These are phyloP conservation scores for Natrix natrix DNA, from an alignment of 2,797 vertebrate species.

Conservation along the genomic window DNA sequence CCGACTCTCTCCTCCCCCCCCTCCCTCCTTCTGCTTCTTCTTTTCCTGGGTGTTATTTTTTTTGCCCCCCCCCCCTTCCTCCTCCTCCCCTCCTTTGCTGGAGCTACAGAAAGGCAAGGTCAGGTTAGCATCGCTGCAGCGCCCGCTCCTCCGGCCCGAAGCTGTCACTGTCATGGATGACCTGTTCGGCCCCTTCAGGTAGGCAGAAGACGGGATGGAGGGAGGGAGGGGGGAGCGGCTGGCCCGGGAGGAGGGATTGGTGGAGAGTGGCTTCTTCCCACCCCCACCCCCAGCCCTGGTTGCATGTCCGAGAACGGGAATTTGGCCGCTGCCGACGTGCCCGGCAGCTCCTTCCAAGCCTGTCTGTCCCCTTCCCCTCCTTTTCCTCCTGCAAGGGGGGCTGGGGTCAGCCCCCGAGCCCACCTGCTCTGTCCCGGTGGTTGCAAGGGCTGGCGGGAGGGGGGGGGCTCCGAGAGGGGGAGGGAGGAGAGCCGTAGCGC, in stretches of 20 bases:
- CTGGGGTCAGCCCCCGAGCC: slow-evolving; percentile 3
- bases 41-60: neutral
- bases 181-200: slow-evolving; percentile 95
- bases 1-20: slow-evolving; percentile 60
- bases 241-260: slow-evolving; percentile 58
- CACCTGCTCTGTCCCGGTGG: slow-evolving; percentile 9
- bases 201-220: slow-evolving; percentile 72
- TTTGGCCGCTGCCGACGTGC: neutral
- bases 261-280: slow-evolving; percentile 59
- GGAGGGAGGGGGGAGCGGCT: slow-evolving; percentile 39
- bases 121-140: slow-evolving; percentile 49
- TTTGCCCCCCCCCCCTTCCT: too few relatives aligned
- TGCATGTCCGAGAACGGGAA: neutral
- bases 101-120: slow-evolving; percentile 44
- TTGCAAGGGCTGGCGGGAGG: slow-evolving; percentile 57
- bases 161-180: slow-evolving; percentile 92
- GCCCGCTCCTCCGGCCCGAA: slow-evolving; percentile 65
- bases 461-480: slow-evolving; percentile 68
- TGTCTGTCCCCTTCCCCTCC: neutral
- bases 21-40: neutral
- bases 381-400: slow-evolving; percentile 5
- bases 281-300: neutral
- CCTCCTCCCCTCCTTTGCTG: too few relatives aligned
- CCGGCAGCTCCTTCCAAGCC: neutral
- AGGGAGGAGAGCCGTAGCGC: slow-evolving; percentile 70